These are phyloP conservation scores for zebrafish (Danio rerio) DNA, from an alignment of 2,113 vertebrate genomes.

Conservation along the genomic window GRCz12tu NC_133195.1:40486001-40486500, in stretches of 20 bases:
- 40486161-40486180: no score
- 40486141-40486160: no score
- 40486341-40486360: background rate
- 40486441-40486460: conserved; percentile 17
- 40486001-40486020: no score
- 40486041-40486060: no score
- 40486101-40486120: no score
- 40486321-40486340: background rate
- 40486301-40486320: background rate
- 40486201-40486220: background rate
- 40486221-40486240: background rate
- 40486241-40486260: conserved; percentile 17
- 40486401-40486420: conserved; percentile 21
- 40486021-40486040: no score
- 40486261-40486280: background rate
- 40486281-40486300: conserved; percentile 5
- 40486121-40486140: no score
- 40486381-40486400: background rate
- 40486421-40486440: conserved; percentile 4
- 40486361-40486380: background rate
- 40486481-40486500: conserved; percentile 16
- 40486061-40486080: no score
- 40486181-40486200: no score
- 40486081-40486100: no score
- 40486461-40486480: conserved; percentile 2